Base-by-base conservation (phyloP, 2,113 vertebrate genomes). In the human (Homo sapiens) region DNA sequence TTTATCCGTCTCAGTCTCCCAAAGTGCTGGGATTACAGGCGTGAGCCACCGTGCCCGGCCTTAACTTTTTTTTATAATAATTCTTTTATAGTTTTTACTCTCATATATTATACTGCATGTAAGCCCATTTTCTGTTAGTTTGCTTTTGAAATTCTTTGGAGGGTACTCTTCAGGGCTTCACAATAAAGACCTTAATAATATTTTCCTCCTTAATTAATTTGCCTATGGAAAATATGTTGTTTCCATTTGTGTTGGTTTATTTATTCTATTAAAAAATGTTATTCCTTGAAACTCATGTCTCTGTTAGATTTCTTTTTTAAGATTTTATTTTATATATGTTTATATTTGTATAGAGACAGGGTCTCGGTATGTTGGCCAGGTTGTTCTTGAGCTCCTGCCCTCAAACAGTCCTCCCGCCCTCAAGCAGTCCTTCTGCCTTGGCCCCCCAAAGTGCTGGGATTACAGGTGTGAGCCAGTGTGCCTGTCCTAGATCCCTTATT, bases 241-340 rank as follows among this genome's bases (percentile, higher is more conserved):
- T 93, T 64, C 35, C 16, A 22, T 92, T 92, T 93, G 38, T 96
- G 8, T 83, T 95, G 55, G 13, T 94, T 88, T 97, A 83, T 83
- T 79, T 95, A 81, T 35, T 89, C 0, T 52, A 55, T 52, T 93
- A 2, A 87, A 76, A 81, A 43, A 20, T 40, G 45, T 78, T 75
- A 73, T 66, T 73, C 6, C 13, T 85, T 93, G 38, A 66, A 82
- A 22, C 16, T 72, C 22, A 9, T 93, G 4, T 35, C 13, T 81
- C 27, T 64, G 27, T 64, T 64, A 14, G 61, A 64, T 64, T 64
- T 64, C 61, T 64, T 64, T 61, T 64, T 64, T 13, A 64, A 64
- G 32, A 64, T 64, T 64, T 64, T 64, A 64, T 64, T 64, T 13
- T 30, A 64, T 64, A 30, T 64, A 64, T 64, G 27, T 64, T 64